Conservation (phyloP, 2,797 vertebrate genomes). For the Myripristis jacobus region DNA sequence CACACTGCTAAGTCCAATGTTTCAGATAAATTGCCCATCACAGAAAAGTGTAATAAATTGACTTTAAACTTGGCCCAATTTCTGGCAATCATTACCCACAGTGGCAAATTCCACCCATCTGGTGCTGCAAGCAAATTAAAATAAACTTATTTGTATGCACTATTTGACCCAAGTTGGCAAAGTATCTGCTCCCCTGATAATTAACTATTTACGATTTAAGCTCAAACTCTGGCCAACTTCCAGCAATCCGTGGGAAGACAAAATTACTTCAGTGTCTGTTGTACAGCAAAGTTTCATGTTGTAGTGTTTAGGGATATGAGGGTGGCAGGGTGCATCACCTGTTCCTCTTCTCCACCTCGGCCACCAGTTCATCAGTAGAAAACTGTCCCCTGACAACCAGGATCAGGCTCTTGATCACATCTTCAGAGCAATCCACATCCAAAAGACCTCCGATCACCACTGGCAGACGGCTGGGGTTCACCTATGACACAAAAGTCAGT, state of each 20-base stretch:
- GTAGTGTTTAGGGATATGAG: neutral
- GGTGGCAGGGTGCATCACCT: conserved; percentile 80
- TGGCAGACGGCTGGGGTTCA: conserved; percentile 97
- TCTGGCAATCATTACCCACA: neutral
- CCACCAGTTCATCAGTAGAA: conserved; percentile 97
- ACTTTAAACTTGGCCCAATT: neutral
- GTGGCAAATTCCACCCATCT: neutral
- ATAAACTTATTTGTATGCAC: too few species aligned
- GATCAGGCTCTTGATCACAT: conserved; percentile 98
- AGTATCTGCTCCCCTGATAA: too few species aligned
- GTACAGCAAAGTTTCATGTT: neutral
- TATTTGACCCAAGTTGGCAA: too few species aligned
- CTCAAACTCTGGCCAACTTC: too few species aligned
- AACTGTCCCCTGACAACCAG: conserved; percentile 98
- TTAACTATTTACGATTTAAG: too few species aligned
- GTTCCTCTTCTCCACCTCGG: conserved; percentile 98
- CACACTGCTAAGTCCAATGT: too few species aligned
- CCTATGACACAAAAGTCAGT: conserved; percentile 76
- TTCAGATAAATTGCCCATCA: too few species aligned
- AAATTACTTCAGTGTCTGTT: neutral
- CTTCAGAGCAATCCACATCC: conserved; percentile 98
- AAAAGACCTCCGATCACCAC: conserved; percentile 96
- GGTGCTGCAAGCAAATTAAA: too few species aligned
- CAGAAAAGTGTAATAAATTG: neutral
- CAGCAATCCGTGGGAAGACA: neutral